Percentiles rank a stretch among this genome's conserved stretches.
Evolutionary conservation across 2,888 invertebrate species (phyloP).

Genomic region (Notodromas monacha): DNA sequence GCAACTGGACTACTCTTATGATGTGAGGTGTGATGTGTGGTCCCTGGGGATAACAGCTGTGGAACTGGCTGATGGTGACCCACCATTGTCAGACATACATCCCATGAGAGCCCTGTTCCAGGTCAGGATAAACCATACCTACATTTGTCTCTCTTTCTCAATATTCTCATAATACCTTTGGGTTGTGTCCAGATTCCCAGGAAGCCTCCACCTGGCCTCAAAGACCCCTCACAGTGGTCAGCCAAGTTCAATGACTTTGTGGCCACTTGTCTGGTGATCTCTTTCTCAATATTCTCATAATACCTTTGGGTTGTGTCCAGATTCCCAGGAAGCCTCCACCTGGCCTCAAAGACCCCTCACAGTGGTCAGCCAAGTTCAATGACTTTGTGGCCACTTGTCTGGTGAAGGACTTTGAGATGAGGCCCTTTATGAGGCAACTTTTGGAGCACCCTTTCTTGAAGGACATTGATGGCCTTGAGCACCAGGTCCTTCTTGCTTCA

Average conservation of each 20-base stretch:
- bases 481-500: no score
- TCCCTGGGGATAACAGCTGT: constrained; percentile 48
- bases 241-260: constrained; percentile 32
- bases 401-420: constrained; percentile 39
- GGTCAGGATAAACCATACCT: no score
- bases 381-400: constrained; percentile 37
- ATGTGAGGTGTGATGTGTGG: constrained; percentile 47
- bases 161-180: no score
- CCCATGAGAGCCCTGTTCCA: constrained; percentile 45
- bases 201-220: constrained; percentile 33
- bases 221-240: constrained; percentile 28
- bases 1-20: no score
- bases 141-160: no score
- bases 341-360: constrained; percentile 25
- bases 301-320: no score
- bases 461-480: no score
- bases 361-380: constrained; percentile 26
- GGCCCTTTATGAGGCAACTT: constrained; percentile 34
- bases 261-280: constrained; percentile 33
- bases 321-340: constrained; percentile 44
- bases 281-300: no score
- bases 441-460: constrained; percentile 33
- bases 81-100: constrained; percentile 35
- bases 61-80: constrained; percentile 41
- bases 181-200: constrained; percentile 35